phyloP scores from a whole-genome alignment of 1,140 invertebrate genomes.

The Chymomyza costata region DNA sequence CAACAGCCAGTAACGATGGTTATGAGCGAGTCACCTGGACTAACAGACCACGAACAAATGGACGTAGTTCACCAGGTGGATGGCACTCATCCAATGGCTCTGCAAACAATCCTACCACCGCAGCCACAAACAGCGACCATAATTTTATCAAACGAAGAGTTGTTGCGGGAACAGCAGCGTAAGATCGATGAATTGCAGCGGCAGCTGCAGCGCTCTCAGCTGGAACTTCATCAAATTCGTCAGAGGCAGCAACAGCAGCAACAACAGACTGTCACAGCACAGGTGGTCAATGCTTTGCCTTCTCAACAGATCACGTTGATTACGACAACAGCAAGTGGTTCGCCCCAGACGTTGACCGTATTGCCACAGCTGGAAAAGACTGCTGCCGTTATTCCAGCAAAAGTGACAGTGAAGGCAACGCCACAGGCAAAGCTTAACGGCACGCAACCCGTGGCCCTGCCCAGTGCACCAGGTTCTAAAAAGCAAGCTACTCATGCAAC shows the following conservation, averaged over 20 bases:
- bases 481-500: too few relatives aligned
- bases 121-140: conserved; percentile 69
- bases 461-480: too few relatives aligned
- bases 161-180: conserved; percentile 88
- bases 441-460: background rate
- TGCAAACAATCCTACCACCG: conserved; percentile 56
- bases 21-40: conserved; percentile 68
- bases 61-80: conserved; percentile 73
- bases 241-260: conserved; percentile 63
- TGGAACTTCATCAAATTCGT: conserved; percentile 82
- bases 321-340: conserved; percentile 48
- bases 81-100: conserved; percentile 54
- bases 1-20: conserved; percentile 56
- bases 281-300: conserved; percentile 58
- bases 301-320: conserved; percentile 83
- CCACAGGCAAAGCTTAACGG: background rate
- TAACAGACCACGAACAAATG: conserved; percentile 76
- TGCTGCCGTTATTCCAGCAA: conserved; percentile 37
- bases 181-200: conserved; percentile 91
- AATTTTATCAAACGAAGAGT: conserved; percentile 79
- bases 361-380: conserved; percentile 54
- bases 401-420: conserved; percentile 47
- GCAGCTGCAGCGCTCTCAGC: conserved; percentile 85
- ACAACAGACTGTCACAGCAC: conserved; percentile 56
- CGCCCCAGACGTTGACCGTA: conserved; percentile 56